These are phyloP conservation scores for Phrynocephalus vlangalii DNA, from an alignment of 2,797 vertebrate genomes.

Conservation along the genomic window DNA sequence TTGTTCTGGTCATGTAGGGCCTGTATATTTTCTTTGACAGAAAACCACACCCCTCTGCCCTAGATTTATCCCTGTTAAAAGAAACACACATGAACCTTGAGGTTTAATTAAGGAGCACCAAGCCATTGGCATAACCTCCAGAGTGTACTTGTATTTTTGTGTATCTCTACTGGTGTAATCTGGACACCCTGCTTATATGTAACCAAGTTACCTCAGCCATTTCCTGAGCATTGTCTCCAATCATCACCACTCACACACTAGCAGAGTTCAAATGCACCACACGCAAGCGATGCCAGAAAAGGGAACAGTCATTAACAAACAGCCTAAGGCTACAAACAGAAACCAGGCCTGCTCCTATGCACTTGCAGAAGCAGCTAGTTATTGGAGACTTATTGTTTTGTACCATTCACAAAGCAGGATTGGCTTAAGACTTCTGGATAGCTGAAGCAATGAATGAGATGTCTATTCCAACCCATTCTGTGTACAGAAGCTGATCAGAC, in stretches of 20 bases:
- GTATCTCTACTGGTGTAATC: conserved; percentile 6
- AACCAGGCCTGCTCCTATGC: conserved; percentile 21
- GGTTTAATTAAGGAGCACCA: neutral
- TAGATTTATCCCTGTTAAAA: too few relatives aligned
- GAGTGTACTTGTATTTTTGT: conserved; percentile 43
- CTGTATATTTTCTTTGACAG: too few relatives aligned
- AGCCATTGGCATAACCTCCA: neutral
- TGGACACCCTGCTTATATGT: conserved; percentile 36
- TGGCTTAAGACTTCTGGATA: neutral
- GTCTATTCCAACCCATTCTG: neutral
- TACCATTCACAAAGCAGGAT: neutral
- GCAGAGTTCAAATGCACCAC: conserved; percentile 13
- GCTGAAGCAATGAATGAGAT: neutral
- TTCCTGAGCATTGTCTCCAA: conserved; percentile 14
- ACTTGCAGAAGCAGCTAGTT: neutral
- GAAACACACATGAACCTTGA: too few relatives aligned
- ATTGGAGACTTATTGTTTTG: neutral
- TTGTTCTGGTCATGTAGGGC: too few relatives aligned
- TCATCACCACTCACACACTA: conserved; percentile 19
- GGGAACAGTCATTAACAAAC: conserved; percentile 5
- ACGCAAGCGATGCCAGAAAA: conserved; percentile 42
- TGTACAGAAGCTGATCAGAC: neutral
- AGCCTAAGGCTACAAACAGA: conserved; percentile 1
- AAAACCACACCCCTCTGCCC: too few relatives aligned
- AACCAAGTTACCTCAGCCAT: conserved; percentile 9